Base-by-base conservation (phyloP, 1,140 invertebrate species). In the Drosophila kanapiae region DNA sequence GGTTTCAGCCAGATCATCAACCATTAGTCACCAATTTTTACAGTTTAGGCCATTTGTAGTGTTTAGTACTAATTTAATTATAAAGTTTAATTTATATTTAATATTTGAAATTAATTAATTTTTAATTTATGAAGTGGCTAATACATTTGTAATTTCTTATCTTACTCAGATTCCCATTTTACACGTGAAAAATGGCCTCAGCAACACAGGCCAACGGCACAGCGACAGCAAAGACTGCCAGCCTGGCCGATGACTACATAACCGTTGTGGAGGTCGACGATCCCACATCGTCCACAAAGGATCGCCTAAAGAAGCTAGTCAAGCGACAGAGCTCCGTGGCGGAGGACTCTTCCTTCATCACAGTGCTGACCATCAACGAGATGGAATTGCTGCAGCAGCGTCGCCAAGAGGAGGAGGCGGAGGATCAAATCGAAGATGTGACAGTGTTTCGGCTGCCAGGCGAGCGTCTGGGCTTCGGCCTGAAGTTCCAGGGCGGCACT, bases 401-500 rank as follows among this genome's bases (percentile, higher is more conserved):
- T n/a, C 72, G 51, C 60, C 75, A 53, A 11, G 69, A 77, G 16
- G 35, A 77, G 18, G 31, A 62, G 14, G 40, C 29, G 14, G 31
- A 71, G 14, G 48, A 59, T 29, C 42, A 48, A 6, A 14, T 57
- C 14, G 96, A 96, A 75, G 95, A 97, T 92, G 95, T 98, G 16
- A 94, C 96, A 38, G 96, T 98, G 10, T 97, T 96, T 81, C 94
- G 98, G 61, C 94, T 98, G 59, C 97, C 97, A 0, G 98, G 97
- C 0, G 98, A 98, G 92, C 95, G 97, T 43, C 93, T 99, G 1
- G 98, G 98, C 0, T 97, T 99, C 86, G 97, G 97, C 0, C 93
- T 99, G 0, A 97, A 98, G 91, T 98, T 99, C 91, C 97, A 98
- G 93, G 97, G 97, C 37, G 97, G 97, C 5, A 96, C 96, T 6